phyloP scores from a whole-genome alignment of 1,140 invertebrate genomes.

The Drosophila nebulosa region DNA sequence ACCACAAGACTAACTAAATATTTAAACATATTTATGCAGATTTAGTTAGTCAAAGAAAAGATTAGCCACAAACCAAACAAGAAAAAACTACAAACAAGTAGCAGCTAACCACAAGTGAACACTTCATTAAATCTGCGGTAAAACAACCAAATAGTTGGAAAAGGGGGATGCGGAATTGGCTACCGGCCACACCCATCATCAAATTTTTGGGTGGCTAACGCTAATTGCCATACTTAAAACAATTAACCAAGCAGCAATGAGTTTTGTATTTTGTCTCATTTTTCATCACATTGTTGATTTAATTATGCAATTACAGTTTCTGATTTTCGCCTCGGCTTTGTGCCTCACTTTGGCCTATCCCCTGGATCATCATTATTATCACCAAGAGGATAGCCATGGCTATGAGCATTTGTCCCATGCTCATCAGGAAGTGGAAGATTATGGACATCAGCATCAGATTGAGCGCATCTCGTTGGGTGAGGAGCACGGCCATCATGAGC shows the following conservation, averaged over 20 bases:
- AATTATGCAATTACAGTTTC: constrained; percentile 75
- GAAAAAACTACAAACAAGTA: constrained; percentile 24
- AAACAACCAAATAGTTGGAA: neutral
- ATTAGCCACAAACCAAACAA: constrained; percentile 39
- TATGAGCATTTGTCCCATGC: constrained; percentile 64
- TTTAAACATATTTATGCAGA: constrained; percentile 12
- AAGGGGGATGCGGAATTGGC: neutral
- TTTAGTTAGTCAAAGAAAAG: constrained; percentile 15
- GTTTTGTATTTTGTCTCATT: constrained; percentile 2
- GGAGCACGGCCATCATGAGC: constrained; percentile 56
- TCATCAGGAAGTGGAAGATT: constrained; percentile 49
- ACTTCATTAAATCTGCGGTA: constrained; percentile 48
- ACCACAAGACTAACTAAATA: constrained; percentile 4
- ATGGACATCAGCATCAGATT: constrained; percentile 68
- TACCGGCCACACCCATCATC: neutral
- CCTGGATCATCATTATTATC: constrained; percentile 71
- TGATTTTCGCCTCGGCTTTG: constrained; percentile 76
- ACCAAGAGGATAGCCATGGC: constrained; percentile 68
- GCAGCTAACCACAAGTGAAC: constrained; percentile 44
- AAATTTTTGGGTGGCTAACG: constrained; percentile 7
- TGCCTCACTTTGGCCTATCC: constrained; percentile 77
- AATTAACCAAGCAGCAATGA: constrained; percentile 45
- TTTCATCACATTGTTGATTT: neutral
- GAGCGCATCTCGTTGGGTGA: constrained; percentile 75
- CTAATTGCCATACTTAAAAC: constrained; percentile 57